Evolutionary conservation across 2,113 vertebrate genomes (phyloP).

Genomic region (Nibea albiflora): DNA sequence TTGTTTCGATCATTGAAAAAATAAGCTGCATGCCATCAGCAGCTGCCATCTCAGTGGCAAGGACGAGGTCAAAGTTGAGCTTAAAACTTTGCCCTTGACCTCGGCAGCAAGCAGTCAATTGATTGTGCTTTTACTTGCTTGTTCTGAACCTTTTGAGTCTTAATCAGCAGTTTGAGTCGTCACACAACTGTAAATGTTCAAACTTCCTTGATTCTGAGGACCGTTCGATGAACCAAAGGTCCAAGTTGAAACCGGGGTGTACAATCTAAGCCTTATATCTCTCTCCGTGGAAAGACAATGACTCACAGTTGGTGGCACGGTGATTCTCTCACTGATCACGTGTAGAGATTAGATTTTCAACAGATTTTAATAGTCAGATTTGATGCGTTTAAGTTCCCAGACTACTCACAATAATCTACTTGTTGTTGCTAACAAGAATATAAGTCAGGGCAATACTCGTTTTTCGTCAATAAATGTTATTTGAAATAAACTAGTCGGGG

Average conservation of each 20-base stretch:
- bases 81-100: neutral
- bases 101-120: neutral
- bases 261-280: neutral
- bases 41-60: neutral
- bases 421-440: neutral
- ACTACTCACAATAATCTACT: neutral
- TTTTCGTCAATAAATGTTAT: neutral
- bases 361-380: neutral
- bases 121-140: neutral
- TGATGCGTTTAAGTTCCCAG: neutral
- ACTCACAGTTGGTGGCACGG: no score
- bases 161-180: neutral
- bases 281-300: neutral
- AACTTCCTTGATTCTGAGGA: neutral
- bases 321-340: slow-evolving; percentile 2
- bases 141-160: neutral
- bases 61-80: neutral
- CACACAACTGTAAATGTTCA: neutral
- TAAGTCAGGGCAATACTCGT: neutral
- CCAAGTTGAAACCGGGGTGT: neutral
- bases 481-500: neutral
- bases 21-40: no score
- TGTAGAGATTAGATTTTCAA: neutral
- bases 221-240: neutral
- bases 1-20: neutral